Evolutionary conservation across 2,113 vertebrate species (phyloP).

Genomic region (Leptobrachium ailaonicum): DNA sequence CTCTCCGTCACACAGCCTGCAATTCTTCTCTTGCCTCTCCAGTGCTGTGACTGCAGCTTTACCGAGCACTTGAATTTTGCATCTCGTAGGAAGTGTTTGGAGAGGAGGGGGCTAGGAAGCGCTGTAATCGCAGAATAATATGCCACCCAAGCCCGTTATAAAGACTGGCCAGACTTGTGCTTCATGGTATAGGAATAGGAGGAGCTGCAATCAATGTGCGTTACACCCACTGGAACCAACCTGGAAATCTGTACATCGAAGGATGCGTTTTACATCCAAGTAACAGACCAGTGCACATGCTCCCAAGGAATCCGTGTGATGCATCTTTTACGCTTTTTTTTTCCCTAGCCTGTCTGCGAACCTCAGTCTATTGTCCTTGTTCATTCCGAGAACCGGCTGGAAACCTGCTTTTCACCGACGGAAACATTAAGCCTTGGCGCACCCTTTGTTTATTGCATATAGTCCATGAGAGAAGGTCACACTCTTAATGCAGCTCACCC

Average conservation of each 20-base stretch:
- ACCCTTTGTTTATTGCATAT: not conserved
- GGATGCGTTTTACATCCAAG: slow-evolving; percentile 23
- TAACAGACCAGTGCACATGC: slow-evolving; percentile 1
- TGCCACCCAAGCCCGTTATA: slow-evolving; percentile 37
- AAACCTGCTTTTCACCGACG: not conserved
- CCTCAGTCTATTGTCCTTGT: not conserved
- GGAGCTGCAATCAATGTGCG: slow-evolving; percentile 25
- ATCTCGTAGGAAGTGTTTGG: slow-evolving; percentile 29
- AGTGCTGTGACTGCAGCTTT: slow-evolving; percentile 21
- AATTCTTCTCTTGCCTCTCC: slow-evolving; percentile 34
- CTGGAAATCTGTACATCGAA: slow-evolving; percentile 17
- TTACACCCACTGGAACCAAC: slow-evolving; percentile 22
- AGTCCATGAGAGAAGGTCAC: not conserved
- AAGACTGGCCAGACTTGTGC: slow-evolving; percentile 27
- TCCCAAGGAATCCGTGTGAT: not conserved
- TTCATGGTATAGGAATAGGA: slow-evolving; percentile 41
- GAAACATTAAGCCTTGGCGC: not conserved
- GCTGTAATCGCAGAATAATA: slow-evolving; percentile 40
- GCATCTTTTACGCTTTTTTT: not conserved
- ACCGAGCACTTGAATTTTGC: slow-evolving; percentile 39
- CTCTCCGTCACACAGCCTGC: slow-evolving; percentile 31
- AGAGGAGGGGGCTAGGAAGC: slow-evolving; percentile 32
- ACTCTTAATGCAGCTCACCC: not conserved
- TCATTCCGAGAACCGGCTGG: not conserved
- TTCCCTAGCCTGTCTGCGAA: not conserved